Conservation (phyloP, 2,113 vertebrate species). For the Pseudopipra pipra region DNA sequence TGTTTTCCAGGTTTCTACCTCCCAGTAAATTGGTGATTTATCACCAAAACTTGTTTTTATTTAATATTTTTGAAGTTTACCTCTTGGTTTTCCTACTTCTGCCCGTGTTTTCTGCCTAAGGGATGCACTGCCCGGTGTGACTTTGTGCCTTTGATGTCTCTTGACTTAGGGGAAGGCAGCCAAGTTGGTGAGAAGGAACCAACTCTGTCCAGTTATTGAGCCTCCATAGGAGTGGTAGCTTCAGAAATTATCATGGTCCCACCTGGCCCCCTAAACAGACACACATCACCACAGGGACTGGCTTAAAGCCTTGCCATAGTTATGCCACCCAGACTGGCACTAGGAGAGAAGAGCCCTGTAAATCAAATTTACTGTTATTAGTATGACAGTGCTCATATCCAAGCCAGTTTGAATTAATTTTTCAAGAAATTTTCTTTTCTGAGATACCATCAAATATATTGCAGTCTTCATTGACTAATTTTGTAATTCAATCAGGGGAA, state of each 20-base stretch:
- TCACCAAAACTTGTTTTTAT: background rate
- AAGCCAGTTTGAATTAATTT: constrained; percentile 58
- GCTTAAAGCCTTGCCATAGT: background rate
- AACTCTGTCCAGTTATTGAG: background rate
- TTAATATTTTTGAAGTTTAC: background rate
- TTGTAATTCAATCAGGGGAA: constrained; percentile 38
- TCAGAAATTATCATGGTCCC: background rate
- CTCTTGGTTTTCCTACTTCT: background rate
- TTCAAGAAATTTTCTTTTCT: constrained; percentile 40
- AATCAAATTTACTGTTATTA: constrained; percentile 44
- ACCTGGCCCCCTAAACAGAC: background rate
- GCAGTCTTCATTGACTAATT: constrained; percentile 34
- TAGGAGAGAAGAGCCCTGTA: constrained; percentile 3
- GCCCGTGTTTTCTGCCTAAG: fast-evolving
- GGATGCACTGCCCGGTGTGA: fast-evolving
- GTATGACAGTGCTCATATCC: background rate
- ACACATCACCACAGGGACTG: fast-evolving
- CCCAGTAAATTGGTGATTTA: background rate
- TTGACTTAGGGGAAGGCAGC: background rate
- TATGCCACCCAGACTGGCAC: background rate
- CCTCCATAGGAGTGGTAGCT: background rate
- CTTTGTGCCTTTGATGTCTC: background rate
- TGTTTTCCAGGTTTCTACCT: background rate
- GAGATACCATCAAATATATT: constrained; percentile 20
- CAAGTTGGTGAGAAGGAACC: background rate